Percentiles rank a stretch among this genome's conserved stretches.
Evolutionary conservation across 2,888 invertebrate genomes (phyloP).

Genomic region (Xestia rhomboidea): DNA sequence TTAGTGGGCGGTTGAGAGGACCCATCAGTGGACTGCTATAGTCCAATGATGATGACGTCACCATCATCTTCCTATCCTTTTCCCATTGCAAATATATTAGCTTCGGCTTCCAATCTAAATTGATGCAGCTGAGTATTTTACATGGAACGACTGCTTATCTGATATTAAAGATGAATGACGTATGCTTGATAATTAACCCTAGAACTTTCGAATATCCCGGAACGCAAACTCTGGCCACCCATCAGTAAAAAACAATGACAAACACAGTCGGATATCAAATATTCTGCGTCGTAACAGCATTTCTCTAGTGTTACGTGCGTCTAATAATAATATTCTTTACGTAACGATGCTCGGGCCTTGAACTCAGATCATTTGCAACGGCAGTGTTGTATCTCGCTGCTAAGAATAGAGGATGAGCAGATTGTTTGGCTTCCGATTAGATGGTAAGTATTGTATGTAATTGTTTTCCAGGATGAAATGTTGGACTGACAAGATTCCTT

Average conservation of each 20-base stretch:
- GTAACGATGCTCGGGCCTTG: constrained; percentile 69
- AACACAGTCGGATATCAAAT: constrained; percentile 25
- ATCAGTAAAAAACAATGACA: constrained; percentile 17
- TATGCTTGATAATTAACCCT: not conserved
- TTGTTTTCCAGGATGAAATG: not conserved
- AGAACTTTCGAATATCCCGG: constrained; percentile 2
- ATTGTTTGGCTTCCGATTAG: constrained; percentile 5
- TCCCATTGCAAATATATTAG: too few relatives aligned
- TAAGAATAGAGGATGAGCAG: constrained; percentile 24
- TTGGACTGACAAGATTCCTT: too few relatives aligned
- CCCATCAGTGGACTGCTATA: not conserved
- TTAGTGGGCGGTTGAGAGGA: not conserved
- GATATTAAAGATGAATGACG: too few relatives aligned
- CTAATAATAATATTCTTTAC: constrained; percentile 56
- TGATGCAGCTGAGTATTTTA: too few relatives aligned
- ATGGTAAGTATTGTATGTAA: not conserved
- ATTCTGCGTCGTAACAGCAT: constrained; percentile 38
- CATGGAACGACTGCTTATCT: too few relatives aligned
- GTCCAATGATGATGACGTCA: not conserved
- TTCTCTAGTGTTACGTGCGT: constrained; percentile 52
- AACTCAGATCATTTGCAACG: constrained; percentile 65
- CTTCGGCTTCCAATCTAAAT: too few relatives aligned
- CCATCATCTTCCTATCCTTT: too few relatives aligned
- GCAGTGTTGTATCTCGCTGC: constrained; percentile 26
- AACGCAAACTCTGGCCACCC: not conserved